A percentile compares a stretch with the other conserved stretches of the same genome.
Evolutionary conservation across 2,113 vertebrate genomes (phyloP).

Genomic region (Lophochroa leadbeateri): DNA sequence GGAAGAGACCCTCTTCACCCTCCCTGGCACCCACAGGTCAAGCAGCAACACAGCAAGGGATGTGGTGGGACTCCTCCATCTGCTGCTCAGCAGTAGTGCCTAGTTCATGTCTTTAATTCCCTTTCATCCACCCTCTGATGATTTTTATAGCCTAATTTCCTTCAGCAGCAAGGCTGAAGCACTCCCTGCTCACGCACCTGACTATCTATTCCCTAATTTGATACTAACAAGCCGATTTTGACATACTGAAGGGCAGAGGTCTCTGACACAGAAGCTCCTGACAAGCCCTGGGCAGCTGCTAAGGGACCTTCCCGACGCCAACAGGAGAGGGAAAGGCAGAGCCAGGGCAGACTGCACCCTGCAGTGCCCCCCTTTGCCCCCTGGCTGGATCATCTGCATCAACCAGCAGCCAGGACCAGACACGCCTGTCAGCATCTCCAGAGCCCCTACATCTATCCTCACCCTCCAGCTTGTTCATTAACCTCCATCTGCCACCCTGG

Average conservation of each 20-base stretch:
- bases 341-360: fast-evolving
- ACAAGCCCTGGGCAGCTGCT: neutral
- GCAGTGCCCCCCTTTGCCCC: neutral
- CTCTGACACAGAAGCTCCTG: neutral
- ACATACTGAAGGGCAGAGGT: neutral
- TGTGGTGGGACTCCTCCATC: neutral
- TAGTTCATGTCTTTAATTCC: neutral
- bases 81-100: neutral
- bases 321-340: neutral
- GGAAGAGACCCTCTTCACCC: neutral
- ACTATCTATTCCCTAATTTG: neutral
- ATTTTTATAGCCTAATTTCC: neutral
- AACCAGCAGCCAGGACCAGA: neutral
- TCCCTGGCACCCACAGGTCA: fast-evolving
- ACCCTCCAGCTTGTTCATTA: neutral
- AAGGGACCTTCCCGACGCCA: neutral
- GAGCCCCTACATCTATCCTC: neutral
- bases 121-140: neutral
- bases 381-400: neutral
- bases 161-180: neutral
- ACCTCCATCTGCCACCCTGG: neutral
- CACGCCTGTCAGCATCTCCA: neutral
- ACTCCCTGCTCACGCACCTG: neutral
- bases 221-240: neutral
- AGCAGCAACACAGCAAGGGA: neutral